Evolutionary conservation across 2,888 invertebrate genomes (phyloP), one percentile per base, ranked within the genome.

Genomic region (Glyphotaelius pellucidus): DNA sequence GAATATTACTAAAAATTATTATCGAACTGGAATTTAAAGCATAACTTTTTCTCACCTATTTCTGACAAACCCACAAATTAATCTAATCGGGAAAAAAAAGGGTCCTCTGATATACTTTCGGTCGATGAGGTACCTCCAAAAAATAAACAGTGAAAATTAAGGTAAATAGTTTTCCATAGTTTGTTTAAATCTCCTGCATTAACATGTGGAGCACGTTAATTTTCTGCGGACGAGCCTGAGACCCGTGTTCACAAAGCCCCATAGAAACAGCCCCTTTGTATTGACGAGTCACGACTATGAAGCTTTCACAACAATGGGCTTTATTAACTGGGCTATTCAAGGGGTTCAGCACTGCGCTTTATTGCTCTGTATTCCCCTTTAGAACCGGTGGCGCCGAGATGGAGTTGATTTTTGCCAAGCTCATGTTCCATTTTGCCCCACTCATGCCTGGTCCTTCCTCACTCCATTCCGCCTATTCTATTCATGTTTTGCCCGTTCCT

Each of bases 281-380:
- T 81, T 81, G 81, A 81, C 81, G 32, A 81, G 81, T 81, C 81
- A 32, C 32, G 81, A 32, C 31, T 81, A 81, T 32, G 81, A 15
- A 15, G 81, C 32, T 31, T 31, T 32, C 15, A 31, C 81, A 32
- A 81, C 81, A 81, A 81, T 32, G 31, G 81, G 32, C 32, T 15
- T 81, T 81, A 81, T 81, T 81, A 31, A 32, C 81, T 3, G 81
- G 80, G 31, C 81, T 4, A 81, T 32, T 14, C 30, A 31, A 19
- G 81, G 81, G 81, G 81, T 32, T 67, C 25, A 67, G 81, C 15
- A 19, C 81, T 32, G 81, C 31, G 81, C 32, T 32, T 81, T 81
- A 81, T 81, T 32, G 81, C 81, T 14, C 32, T 31, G 31, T 32
- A 31, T 31, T 81, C 81, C 81, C 31, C 67, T 15, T 31, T 32